Evolutionary conservation across 2,888 invertebrate species (phyloP), one percentile per base, ranked within the genome.

Genomic region (Epirrhoe tristata): DNA sequence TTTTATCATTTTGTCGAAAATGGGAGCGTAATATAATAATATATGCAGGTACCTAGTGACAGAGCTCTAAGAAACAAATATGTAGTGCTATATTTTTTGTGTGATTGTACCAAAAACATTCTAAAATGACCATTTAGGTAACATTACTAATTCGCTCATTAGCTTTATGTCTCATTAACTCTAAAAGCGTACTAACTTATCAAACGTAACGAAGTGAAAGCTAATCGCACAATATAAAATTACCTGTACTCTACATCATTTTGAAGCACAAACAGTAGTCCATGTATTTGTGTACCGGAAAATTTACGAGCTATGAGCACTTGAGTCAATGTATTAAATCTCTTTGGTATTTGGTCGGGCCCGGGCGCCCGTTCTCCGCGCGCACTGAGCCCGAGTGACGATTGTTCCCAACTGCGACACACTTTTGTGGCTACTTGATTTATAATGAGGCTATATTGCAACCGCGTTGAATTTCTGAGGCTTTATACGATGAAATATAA

Each of bases 221-320:
- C 32, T 17, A 14, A 50, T 24, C 24, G 24, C 3, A 36, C 6
- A 7, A 32, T 24, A 51, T 8, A 55, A 56, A 17, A 32, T 66
- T 71, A 67, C 69, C 69, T 65, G 17, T 12, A 43, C 39, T 12
- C 8, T 5, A 43, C 36, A 39, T 39, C 36, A 39, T 10, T 39
- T 24, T 52, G 58, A n/a, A 50, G 63, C 72, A 69, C 66, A 56
- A 61, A 43, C 64, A 12, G 55, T 50, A 51, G 50, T 64, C 46
- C 52, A 43, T 55, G 60, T 69, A 59, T 66, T 59, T 63, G 39
- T 63, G 43, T 58, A 66, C 52, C 43, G 51, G 59, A 66, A 66
- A 46, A 51, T 63, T 43, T 54, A 69, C 24, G 58, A 53, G 63
- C 12, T 43, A 12, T 5, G 12, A 43, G 63, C 68, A 71, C 67